Base-by-base conservation (phyloP, 2,888 invertebrate species). In the Cartodere bifasciata region DNA sequence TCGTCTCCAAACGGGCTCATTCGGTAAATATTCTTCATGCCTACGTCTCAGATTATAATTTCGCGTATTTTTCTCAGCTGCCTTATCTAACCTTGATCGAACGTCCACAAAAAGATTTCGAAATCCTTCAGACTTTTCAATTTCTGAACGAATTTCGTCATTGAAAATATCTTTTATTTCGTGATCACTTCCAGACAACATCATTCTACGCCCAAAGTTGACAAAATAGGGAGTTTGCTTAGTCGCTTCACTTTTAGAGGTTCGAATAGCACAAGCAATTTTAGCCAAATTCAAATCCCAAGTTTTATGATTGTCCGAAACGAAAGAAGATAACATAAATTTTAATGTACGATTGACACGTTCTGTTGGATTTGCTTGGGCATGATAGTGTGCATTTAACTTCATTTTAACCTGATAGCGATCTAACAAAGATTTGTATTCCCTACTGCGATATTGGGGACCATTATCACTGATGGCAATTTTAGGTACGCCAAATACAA, bases 281-380 rank as follows among this genome's bases (percentile, higher is more conserved):
- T 37, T 30, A 5, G 31, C 14, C 10, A 46, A 30, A 27, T 40
- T 23, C 11, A 27, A 12, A 36, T 45, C 43, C 40, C 43, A 45
- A 3, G 16, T 14, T 4, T 42, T 16, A 21, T 53, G 52, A 25
- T 47, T 40, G 1, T 39, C 36, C 0, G 16, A 26, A 1, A 50
- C 38, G 27, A 42, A 52, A 4, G 48, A 29, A 1, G 43, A 17
- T 2, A 53, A 38, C 45, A 53, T 48, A 1, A 47, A 47, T 32
- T 50, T 49, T 4, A 53, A 13, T 0, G 46, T 45, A 11, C 46
- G 28, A 25, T 51, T 53, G 0, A 43, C 38, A 3, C 50, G 11
- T 32, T 55, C 52, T 0, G 46, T 47, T 0, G 49, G 47, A 31
- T 56, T 53, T 4, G 41, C 44, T 23, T 53, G 49, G 0, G 48